These are phyloP conservation scores for Colletes collaris DNA, from an alignment of 2,888 invertebrate genomes.

Conservation along the genomic window DNA sequence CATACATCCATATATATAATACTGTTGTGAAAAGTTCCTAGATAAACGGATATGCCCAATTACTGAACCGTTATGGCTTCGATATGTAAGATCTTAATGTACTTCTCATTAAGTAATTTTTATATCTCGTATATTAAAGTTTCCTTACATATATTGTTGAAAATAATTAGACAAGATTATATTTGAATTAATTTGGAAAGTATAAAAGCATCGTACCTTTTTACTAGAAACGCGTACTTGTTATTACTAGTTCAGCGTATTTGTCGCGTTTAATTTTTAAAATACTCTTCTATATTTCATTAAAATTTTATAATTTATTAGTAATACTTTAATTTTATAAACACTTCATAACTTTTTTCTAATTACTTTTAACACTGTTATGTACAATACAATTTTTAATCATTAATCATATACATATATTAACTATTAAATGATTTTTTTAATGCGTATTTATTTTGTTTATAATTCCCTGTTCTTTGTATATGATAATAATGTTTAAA, in stretches of 20 bases:
- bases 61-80: slow-evolving; percentile 25
- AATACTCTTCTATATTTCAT: background rate
- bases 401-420: too few relatives aligned
- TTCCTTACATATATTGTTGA: background rate
- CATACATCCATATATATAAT: slow-evolving; percentile 14
- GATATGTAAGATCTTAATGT: slow-evolving; percentile 10
- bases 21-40: slow-evolving; percentile 48
- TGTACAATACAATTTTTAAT: too few relatives aligned
- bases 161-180: slow-evolving; percentile 6
- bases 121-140: background rate
- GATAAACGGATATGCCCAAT: slow-evolving; percentile 37
- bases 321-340: background rate
- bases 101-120: slow-evolving; percentile 3
- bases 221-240: slow-evolving; percentile 27
- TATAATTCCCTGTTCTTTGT: background rate
- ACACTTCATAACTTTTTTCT: too few relatives aligned
- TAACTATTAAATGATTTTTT: too few relatives aligned
- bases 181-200: background rate
- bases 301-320: background rate
- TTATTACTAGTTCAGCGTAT: slow-evolving; percentile 3
- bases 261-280: background rate
- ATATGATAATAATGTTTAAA: background rate
- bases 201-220: slow-evolving; percentile 8
- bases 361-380: too few relatives aligned
- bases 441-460: too few relatives aligned